Percentiles rank a stretch among this genome's conserved stretches.
Conservation (phyloP, 2,113 vertebrate genomes). For the Tyto alba region DNA sequence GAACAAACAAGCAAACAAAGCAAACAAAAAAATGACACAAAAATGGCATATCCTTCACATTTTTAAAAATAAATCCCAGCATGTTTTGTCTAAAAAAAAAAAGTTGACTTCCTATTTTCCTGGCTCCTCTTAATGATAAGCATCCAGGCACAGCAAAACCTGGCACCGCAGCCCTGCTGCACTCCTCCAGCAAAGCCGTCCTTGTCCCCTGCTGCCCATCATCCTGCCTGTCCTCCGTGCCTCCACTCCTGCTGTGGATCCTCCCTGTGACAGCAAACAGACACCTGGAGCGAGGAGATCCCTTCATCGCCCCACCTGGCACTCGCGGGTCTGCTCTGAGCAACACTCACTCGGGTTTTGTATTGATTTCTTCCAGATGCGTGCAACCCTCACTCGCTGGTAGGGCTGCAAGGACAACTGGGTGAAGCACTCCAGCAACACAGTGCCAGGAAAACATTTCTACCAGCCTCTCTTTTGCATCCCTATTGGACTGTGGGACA, state of each 20-base stretch:
- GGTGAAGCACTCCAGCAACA: neutral
- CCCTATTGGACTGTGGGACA: neutral
- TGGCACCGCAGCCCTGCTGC: neutral
- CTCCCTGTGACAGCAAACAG: neutral
- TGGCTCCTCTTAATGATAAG: neutral
- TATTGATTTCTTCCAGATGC: neutral
- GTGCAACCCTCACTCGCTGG: neutral
- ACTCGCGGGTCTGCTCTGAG: neutral
- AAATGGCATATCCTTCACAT: neutral
- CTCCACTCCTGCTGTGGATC: rapidly evolving
- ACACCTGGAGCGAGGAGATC: neutral
- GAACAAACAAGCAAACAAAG: no score
- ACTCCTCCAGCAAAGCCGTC: neutral
- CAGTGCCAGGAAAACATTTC: neutral
- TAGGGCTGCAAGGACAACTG: neutral
- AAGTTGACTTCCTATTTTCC: neutral
- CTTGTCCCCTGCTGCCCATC: neutral
- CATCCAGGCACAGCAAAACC: neutral
- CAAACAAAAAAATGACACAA: neutral
- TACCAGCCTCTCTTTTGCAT: neutral
- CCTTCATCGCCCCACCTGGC: neutral
- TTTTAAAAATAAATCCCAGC: neutral
- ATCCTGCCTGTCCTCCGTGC: neutral
- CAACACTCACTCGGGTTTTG: neutral
- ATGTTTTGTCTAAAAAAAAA: neutral